Base-by-base conservation (phyloP, 2,888 invertebrate species). In the Corbicula japonica region DNA sequence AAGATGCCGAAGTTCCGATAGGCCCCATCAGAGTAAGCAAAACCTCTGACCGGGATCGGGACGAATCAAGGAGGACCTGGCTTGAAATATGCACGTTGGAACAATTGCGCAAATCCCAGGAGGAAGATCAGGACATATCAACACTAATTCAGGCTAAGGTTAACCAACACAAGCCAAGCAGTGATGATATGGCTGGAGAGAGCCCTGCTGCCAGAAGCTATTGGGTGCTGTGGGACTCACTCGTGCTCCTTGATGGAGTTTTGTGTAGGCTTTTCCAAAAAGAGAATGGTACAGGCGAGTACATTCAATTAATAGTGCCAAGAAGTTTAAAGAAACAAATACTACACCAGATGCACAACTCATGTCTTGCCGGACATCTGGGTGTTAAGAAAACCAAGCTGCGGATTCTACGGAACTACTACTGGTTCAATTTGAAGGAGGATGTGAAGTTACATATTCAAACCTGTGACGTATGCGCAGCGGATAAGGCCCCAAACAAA, bases 351-450 rank as follows among this genome's bases (percentile, higher is more conserved):
- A n/a, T 50, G 18, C 50, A 50, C 26, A 26, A 50, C 50, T 26
- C 50, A 10, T 26, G 21, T 18, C 21, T n/a, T 21, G n/a, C 50
- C 8, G 50, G 50, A 10, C 50, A 50, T 50, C 50, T 50, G 10
- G 50, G 50, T 12, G 50, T 50, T n/a, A 50, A 50, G 50, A 50
- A n/a, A 50, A 50, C 50, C n/a, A 50, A 50, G 26, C 23, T 26
- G 23, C 21, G 26, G 8, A 10, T 50, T 21, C 10, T 26, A 18
- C 50, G n/a, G 18, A 12, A 26, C 15, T 50, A 50, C 26, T 50
- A 50, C 50, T 50, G 50, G 50, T 50, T 50, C 50, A 8, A 26
- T 26, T 26, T 50, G 50, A 50, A 50, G 50, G 50, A 50, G 26
- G 50, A 50, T n/a, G 50, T 50, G 23, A 50, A 26, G 26, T 26